Evolutionary conservation across 2,797 vertebrate genomes (phyloP), one percentile per base, ranked within the genome.

Genomic region (Odontamblyopus rebecca): DNA sequence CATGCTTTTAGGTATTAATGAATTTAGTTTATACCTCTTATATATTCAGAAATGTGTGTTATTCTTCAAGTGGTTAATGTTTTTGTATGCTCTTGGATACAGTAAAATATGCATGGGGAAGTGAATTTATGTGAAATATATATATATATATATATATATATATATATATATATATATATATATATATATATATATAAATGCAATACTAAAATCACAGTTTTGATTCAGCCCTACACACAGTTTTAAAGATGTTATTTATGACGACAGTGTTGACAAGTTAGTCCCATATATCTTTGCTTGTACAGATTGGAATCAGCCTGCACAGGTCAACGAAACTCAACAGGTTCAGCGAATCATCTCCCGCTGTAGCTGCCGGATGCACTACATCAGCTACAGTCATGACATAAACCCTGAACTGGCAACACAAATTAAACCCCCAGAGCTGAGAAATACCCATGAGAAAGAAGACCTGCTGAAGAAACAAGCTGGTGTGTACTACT

Each of bases 331-430:
- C 70, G 96, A 98, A 87, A 91, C 95, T 18, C 97, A 97, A 87
- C 98, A 99, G 86, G 96, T 99, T 54, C 98, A 99, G 89, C 93
- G 98, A 18, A 99, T 99, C 86, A 99, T 99, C 89, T 99, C 98
- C 0, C 97, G 97, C 61, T 99, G 98, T 91, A 99, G 94, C 89
- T 99, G 98, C 86, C 93, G 97, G 80, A 99, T 99, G 98, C 98
- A 98, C 89, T 99, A 99, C 91, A 98, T 99, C 86, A 96, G 98
- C 85, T 99, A 99, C 89, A 99, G 97, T 88, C 98, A 99, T 0
- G 97, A 99, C 87, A 96, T 99, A 23, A 95, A 98, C 92, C 96
- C 98, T 0, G 98, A 98, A 86, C 88, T 99, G 80, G 96, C 95
- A 86, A 96, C 97, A 0, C 97, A 98, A 89, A 99, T 99, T 91